Base-by-base conservation (phyloP, 64 coral and sea anemone species). In the Exaiptasia diaphana region DNA sequence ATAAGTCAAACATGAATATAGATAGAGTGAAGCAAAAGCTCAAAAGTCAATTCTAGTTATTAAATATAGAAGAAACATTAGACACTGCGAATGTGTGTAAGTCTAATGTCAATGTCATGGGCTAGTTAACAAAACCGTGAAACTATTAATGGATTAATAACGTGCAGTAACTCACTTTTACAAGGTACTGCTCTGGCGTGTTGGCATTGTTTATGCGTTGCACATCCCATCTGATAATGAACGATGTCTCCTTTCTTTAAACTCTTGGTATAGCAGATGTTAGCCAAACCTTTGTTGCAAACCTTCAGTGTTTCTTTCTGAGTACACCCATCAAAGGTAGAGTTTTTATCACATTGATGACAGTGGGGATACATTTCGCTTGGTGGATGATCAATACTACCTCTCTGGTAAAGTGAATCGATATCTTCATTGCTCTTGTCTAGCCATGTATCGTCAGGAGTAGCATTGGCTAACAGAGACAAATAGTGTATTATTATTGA, bases 181-280 rank as follows among this genome's bases (percentile, higher is more conserved):
- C 95, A 99, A 18, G 95, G 90, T 45, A 73, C 84, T 32, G 95
- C 95, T 27, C 90, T 74, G 1, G 95, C 95, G 12, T 68, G 68
- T 11, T 82, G 74, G 49, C 95, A 99, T 23, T 72, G 49, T 3
- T 50, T 85, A 31, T 99, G 95, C 25, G 91, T 88, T 31, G 95
- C 84, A 27, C 95, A 99, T 12, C 95, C 95, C 95, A 99, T 99
- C 68, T 92, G 80, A 70, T 99, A 99, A 33, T 93, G 90, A 50
- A 92, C 36, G 27, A 85, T 73, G 2, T 74, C 75, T 33, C 68
- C 41, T 67, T 90, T 86, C 38, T 89, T 87, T 6, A 85, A 75
- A 68, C 95, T 99, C 64, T 88, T 92, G 4, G 95, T 99, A 28
- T 70, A 99, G 68, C 95, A 99, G 80, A 99, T 99, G 67, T 99